Percentiles rank a stretch among this genome's conserved stretches.
Evolutionary conservation across 2,797 vertebrate genomes (phyloP).

Genomic region (Parauchenoglanis punctatus): DNA sequence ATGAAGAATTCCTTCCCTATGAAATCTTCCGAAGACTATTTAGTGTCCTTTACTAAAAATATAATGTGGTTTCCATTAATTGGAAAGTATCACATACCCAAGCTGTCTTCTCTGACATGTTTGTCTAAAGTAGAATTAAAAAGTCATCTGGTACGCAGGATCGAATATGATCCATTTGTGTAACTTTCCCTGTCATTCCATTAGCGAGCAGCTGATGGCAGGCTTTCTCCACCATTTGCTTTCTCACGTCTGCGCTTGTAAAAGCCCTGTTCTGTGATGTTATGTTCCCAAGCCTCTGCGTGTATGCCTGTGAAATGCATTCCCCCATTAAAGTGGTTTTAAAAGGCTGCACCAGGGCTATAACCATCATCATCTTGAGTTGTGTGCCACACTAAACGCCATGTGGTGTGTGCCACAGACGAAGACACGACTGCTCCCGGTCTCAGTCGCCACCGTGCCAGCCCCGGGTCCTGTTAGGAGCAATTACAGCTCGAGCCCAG

Average conservation of each 20-base stretch:
- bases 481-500: conserved; percentile 79
- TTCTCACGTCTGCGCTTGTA: not conserved
- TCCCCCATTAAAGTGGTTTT: conserved; percentile 78
- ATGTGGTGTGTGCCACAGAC: conserved; percentile 79
- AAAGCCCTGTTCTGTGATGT: conserved; percentile 64
- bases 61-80: conserved; percentile 3
- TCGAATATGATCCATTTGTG: not conserved
- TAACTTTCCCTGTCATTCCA: not conserved
- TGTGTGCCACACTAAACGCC: conserved; percentile 78
- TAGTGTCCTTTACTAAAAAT: not conserved
- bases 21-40: not conserved
- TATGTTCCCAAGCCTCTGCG: conserved; percentile 71
- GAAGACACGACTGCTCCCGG: conserved; percentile 73
- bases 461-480: conserved; percentile 70
- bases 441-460: conserved; percentile 71
- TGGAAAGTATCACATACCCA: not conserved
- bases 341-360: conserved; percentile 79
- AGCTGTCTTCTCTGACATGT: not conserved
- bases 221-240: conserved; percentile 76
- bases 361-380: conserved; percentile 80
- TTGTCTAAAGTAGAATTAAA: conserved; percentile 13
- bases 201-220: conserved; percentile 76
- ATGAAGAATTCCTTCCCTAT: not conserved
- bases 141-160: not conserved
- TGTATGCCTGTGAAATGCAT: conserved; percentile 78